Base-by-base conservation (phyloP, 2,888 invertebrate species). In the Melitaea athalia region DNA sequence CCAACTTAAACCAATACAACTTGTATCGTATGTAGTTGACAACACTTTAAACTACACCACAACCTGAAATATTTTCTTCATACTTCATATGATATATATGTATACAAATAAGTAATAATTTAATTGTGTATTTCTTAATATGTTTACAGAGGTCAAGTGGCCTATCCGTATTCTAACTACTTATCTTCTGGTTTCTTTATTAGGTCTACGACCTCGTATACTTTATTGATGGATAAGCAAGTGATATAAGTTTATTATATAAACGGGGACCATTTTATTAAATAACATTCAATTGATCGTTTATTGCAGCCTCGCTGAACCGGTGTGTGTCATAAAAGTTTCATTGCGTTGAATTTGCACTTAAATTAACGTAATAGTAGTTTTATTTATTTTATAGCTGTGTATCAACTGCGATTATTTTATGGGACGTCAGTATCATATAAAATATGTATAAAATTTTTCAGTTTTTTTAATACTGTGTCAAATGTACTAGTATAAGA, bases 281-380 rank as follows among this genome's bases (percentile, higher is more conserved):
- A 67, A 75, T 71, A 72, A 72, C 70, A 69, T 71, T 73, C 74
- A 75, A 78, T 77, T 74, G 77, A 74, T 71, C 71, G 73, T 79
- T 80, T 78, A 75, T 74, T 72, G 72, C 72, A 62, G 66, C 52
- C 72, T 67, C 70, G 68, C 70, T 52, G 73, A 73, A 67, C 78
- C 72, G 71, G 74, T 75, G 79, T 75, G 76, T 76, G 81, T 79
- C 81, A 83, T 84, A 82, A 84, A 84, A 80, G 77, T 80, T 84
- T 83, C 81, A 83, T 83, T 78, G 77, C 79, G 65, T 71, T 74
- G 73, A 79, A 82, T 80, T 83, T 79, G 79, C 83, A 83, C 79
- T 81, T 79, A 77, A 82, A 78, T 79, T 80, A 76, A 78, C 73
- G 72, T 73, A 75, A 77, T 76, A 74, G 75, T 73, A 71, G 71